Conservation (phyloP, 2,888 invertebrate species). For the Pyrocoelia pectoralis region DNA sequence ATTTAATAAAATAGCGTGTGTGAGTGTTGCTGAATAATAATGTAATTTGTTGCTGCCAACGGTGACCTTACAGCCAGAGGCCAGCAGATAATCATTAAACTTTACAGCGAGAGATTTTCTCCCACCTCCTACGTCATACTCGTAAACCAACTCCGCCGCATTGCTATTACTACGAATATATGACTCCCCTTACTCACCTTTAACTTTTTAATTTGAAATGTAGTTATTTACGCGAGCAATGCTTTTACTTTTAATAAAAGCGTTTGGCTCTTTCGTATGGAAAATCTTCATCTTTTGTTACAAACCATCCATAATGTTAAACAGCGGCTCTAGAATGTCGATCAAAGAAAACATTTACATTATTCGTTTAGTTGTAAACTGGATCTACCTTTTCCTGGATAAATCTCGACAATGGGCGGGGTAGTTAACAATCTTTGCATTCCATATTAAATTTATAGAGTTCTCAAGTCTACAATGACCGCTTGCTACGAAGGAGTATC, state of each 20-base stretch:
- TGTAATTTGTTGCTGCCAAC: constrained; percentile 56
- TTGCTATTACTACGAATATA: constrained; percentile 47
- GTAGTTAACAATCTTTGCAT: too few relatives aligned
- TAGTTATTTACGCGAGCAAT: constrained; percentile 27
- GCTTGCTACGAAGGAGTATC: too few relatives aligned
- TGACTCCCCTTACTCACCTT: constrained; percentile 46
- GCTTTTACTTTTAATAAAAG: constrained; percentile 14
- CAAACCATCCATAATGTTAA: too few relatives aligned
- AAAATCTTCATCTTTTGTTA: not conserved
- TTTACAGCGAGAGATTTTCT: constrained; percentile 53
- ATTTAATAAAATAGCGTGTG: constrained; percentile 53
- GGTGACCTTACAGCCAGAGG: constrained; percentile 52
- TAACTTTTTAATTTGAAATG: constrained; percentile 43
- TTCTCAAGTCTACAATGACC: too few relatives aligned
- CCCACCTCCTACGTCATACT: constrained; percentile 50
- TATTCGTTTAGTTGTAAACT: too few relatives aligned
- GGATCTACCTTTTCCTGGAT: too few relatives aligned
- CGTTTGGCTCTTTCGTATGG: constrained; percentile 19
- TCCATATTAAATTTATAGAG: too few relatives aligned
- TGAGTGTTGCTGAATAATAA: constrained; percentile 55
- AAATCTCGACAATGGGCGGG: too few relatives aligned
- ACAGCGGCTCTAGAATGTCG: too few relatives aligned
- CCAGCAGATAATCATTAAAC: constrained; percentile 53
- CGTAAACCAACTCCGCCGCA: constrained; percentile 47
- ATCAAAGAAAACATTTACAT: too few relatives aligned